A percentile compares a stretch with the other conserved stretches of the same genome.
These are phyloP conservation scores for Drepana falcataria DNA, from an alignment of 2,888 invertebrate species.

Conservation along the genomic window DNA sequence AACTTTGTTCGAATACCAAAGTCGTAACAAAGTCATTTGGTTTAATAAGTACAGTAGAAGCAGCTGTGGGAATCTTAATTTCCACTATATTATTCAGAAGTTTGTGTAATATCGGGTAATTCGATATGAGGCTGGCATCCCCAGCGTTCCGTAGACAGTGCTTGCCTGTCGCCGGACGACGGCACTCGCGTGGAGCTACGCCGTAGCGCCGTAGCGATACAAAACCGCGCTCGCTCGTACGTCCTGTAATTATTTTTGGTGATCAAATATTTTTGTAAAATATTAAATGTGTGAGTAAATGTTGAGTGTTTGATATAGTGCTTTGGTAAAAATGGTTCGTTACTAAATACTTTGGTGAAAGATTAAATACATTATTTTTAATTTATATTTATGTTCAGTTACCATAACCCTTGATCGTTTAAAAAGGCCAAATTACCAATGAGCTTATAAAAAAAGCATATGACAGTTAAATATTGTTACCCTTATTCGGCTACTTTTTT, in stretches of 20 bases:
- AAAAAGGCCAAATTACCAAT: too few species aligned
- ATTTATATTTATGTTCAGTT: too few species aligned
- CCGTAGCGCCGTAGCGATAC: constrained; percentile 45
- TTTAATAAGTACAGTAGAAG: constrained; percentile 12
- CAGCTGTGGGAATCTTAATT: constrained; percentile 27
- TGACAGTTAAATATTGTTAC: too few species aligned
- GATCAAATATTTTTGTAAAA: background rate
- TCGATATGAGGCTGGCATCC: constrained; percentile 44
- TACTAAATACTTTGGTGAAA: too few species aligned
- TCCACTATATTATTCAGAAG: constrained; percentile 31
- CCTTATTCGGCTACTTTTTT: too few species aligned
- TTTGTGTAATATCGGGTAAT: constrained; percentile 37
- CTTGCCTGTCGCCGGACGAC: constrained; percentile 26
- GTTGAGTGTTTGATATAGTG: background rate
- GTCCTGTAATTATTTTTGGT: constrained; percentile 6
- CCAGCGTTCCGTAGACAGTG: constrained; percentile 35
- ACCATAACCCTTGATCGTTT: too few species aligned
- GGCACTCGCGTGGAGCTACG: constrained; percentile 45
- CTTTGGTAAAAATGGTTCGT: too few species aligned
- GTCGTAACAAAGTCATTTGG: constrained; percentile 1
- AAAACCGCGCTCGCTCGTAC: constrained; percentile 23
- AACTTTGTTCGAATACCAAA: background rate
- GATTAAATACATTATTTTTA: too few species aligned
- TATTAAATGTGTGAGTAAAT: background rate
- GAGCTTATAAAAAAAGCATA: too few species aligned